phyloP scores from a whole-genome alignment of 2,113 vertebrate species.

The Desmodus rotundus region DNA sequence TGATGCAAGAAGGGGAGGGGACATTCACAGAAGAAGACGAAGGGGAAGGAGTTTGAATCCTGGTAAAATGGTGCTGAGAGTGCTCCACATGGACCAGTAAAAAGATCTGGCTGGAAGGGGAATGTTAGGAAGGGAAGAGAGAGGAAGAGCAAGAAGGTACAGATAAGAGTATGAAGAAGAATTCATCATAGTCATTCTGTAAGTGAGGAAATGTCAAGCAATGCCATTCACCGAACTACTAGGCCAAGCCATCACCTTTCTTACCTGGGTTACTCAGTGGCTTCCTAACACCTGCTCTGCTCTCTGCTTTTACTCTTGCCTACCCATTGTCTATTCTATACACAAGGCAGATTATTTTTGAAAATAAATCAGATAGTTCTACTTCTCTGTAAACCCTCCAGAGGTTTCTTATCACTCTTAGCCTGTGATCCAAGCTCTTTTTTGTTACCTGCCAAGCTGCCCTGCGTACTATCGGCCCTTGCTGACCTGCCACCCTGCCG shows the following conservation, averaged over 20 bases:
- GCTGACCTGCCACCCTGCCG: not conserved
- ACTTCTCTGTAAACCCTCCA: not conserved
- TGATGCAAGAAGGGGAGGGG: not conserved
- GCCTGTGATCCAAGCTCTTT: not conserved
- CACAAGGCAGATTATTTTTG: not conserved
- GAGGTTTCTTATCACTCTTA: not conserved
- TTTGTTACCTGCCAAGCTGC: not conserved
- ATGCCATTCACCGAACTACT: not conserved
- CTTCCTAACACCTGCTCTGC: not conserved
- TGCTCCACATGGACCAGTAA: not conserved
- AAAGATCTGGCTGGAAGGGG: not conserved
- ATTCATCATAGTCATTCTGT: not conserved
- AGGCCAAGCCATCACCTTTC: too few relatives aligned
- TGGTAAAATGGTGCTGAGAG: accelerated
- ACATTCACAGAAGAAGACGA: not conserved
- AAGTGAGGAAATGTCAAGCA: not conserved
- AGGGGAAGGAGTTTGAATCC: not conserved
- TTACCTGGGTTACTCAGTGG: not conserved
- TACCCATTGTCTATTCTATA: not conserved
- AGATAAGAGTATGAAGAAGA: not conserved
- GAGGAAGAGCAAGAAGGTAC: not conserved
- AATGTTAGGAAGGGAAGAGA: not conserved
- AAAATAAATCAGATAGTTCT: not conserved
- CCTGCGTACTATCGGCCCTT: accelerated
- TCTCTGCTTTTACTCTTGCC: not conserved